Conservation (phyloP, 2,888 invertebrate genomes). For the Nephrotoma guestfalica region DNA sequence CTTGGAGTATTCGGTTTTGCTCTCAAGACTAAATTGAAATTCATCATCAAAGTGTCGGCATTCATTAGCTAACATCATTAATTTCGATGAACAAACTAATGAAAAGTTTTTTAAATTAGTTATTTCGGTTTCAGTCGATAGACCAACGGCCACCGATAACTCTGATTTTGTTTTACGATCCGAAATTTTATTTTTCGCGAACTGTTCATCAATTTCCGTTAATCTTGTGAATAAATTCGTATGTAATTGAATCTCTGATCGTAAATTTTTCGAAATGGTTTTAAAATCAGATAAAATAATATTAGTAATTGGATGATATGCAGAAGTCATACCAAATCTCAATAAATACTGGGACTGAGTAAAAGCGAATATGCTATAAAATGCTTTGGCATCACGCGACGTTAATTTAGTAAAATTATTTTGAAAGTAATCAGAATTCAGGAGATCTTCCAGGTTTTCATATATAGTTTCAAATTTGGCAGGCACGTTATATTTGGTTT, state of each 20-base stretch:
- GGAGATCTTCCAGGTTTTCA: neutral
- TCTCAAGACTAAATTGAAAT: neutral
- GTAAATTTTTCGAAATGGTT: neutral
- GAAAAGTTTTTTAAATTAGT: neutral
- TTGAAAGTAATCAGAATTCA: neutral
- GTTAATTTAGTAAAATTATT: neutral
- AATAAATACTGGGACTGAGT: slow-evolving; percentile 30
- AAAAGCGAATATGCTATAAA: slow-evolving; percentile 32
- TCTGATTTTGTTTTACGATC: neutral
- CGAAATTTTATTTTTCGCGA: neutral
- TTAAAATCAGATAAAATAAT: neutral
- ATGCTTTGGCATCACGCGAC: slow-evolving; percentile 10
- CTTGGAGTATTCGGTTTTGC: neutral
- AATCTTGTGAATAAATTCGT: neutral
- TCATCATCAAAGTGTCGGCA: neutral
- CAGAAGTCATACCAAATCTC: slow-evolving; percentile 26
- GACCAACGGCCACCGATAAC: neutral
- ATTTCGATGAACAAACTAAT: neutral
- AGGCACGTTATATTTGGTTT: neutral
- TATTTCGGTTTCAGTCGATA: neutral
- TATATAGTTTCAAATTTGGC: neutral
- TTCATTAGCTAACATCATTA: neutral
- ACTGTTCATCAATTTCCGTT: neutral
- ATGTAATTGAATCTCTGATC: neutral
- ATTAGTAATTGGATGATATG: slow-evolving; percentile 17